Evolutionary conservation across 2,888 invertebrate species (phyloP).

Genomic region (Nomada fabriciana): DNA sequence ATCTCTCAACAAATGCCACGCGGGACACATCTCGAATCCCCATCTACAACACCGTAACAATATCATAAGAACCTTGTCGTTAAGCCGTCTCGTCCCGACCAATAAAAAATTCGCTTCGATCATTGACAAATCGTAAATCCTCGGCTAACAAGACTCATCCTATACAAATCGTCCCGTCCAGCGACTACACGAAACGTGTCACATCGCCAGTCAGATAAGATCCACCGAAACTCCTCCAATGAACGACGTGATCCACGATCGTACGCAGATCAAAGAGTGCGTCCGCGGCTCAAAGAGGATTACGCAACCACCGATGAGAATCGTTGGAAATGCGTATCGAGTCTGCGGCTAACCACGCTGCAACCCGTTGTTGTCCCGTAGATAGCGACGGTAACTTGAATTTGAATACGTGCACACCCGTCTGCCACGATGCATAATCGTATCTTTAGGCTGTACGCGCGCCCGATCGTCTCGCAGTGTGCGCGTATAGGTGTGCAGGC

Average conservation of each 20-base stretch:
- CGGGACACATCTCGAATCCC: too few relatives aligned
- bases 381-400: constrained; percentile 69
- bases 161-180: background rate
- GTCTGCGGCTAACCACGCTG: constrained; percentile 74
- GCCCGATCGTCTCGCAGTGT: constrained; percentile 15
- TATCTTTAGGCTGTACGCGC: constrained; percentile 36
- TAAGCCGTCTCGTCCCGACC: too few relatives aligned
- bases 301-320: constrained; percentile 70
- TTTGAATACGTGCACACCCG: constrained; percentile 63
- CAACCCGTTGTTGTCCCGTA: constrained; percentile 62
- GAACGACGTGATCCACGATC: background rate
- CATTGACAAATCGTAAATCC: background rate
- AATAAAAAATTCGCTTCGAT: too few relatives aligned
- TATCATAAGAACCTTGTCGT: too few relatives aligned
- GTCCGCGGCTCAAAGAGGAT: constrained; percentile 54
- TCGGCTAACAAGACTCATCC: background rate
- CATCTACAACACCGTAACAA: too few relatives aligned
- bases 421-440: constrained; percentile 52
- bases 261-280: constrained; percentile 40
- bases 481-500: constrained; percentile 31
- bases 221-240: background rate
- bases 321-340: constrained; percentile 69
- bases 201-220: background rate
- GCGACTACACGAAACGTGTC: background rate
- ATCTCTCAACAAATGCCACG: too few relatives aligned